Percentiles rank a stretch among this genome's conserved stretches.
Evolutionary conservation across 2,888 invertebrate species (phyloP).

Genomic region (Uloborus plumipes): DNA sequence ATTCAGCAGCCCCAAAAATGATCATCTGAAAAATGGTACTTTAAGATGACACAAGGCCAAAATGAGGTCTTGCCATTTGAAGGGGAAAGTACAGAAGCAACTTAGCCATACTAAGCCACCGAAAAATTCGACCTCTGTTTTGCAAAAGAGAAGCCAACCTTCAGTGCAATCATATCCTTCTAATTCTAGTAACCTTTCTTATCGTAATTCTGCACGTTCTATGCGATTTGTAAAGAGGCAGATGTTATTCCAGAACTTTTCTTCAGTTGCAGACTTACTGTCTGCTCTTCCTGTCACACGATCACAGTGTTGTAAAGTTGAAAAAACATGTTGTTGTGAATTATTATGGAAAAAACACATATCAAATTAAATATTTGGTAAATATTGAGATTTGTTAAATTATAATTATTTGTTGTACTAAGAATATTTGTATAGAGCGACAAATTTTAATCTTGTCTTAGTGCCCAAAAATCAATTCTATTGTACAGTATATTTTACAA

Average conservation of each 20-base stretch:
- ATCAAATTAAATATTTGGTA: slow-evolving; percentile 12
- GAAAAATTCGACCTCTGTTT: background rate
- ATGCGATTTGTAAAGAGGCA: slow-evolving; percentile 1
- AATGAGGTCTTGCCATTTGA: background rate
- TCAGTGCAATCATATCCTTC: background rate
- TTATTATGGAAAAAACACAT: slow-evolving; percentile 28
- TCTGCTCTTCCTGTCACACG: slow-evolving; percentile 37
- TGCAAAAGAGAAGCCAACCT: background rate
- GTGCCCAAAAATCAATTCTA: no score
- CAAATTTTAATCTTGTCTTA: no score
- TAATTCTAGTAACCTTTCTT: background rate
- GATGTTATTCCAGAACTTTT: background rate
- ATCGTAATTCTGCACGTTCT: slow-evolving; percentile 8
- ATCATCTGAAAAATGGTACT: slow-evolving; percentile 3
- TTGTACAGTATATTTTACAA: no score
- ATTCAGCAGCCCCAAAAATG: slow-evolving; percentile 34
- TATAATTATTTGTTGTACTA: no score
- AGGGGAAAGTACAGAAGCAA: slow-evolving; percentile 4
- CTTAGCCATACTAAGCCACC: background rate
- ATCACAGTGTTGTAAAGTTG: slow-evolving; percentile 35
- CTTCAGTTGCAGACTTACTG: background rate
- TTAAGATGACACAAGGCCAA: slow-evolving; percentile 52
- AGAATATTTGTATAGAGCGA: no score
- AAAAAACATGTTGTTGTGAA: slow-evolving; percentile 41
- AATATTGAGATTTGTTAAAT: no score